A percentile compares a stretch with the other conserved stretches of the same genome.
Conservation (phyloP, 2,797 vertebrate species). For the Tolypeutes matacus region DNA sequence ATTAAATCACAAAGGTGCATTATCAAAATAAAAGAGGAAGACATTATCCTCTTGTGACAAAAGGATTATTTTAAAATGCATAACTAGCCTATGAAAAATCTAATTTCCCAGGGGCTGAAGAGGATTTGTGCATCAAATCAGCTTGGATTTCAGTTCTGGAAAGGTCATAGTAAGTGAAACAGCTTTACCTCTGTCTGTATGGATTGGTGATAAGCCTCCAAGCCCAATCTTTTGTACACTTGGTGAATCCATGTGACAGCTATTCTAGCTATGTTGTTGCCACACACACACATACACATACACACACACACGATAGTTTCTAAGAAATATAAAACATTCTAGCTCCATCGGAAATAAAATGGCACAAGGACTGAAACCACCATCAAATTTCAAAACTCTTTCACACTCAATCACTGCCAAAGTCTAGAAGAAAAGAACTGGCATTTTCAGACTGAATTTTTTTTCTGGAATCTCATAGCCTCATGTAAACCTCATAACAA, state of each 20-base stretch:
- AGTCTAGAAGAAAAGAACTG: conserved; percentile 32
- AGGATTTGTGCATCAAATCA: background rate
- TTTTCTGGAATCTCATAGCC: conserved; percentile 28
- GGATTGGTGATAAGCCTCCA: background rate
- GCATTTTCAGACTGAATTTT: conserved; percentile 34
- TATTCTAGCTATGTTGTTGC: background rate
- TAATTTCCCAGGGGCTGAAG: background rate
- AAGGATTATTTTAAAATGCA: conserved; percentile 16
- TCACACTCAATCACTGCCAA: conserved; percentile 69
- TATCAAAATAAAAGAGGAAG: background rate
- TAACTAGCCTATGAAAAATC: background rate
- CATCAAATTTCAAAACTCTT: conserved; percentile 62
- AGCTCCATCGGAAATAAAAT: conserved; percentile 70
- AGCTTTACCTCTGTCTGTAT: background rate
- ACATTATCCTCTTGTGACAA: background rate
- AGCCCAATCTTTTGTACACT: background rate
- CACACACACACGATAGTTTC: conserved; percentile 39
- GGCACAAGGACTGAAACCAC: conserved; percentile 76
- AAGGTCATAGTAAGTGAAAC: background rate
- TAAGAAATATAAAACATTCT: conserved; percentile 63
- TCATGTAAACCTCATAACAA: conserved; percentile 8
- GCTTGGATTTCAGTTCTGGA: conserved; percentile 17
- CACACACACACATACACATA: background rate
- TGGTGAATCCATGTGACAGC: conserved; percentile 35
- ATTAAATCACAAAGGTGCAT: background rate